Conservation (phyloP, 2,113 vertebrate species). For the Aviceda subcristata region DNA sequence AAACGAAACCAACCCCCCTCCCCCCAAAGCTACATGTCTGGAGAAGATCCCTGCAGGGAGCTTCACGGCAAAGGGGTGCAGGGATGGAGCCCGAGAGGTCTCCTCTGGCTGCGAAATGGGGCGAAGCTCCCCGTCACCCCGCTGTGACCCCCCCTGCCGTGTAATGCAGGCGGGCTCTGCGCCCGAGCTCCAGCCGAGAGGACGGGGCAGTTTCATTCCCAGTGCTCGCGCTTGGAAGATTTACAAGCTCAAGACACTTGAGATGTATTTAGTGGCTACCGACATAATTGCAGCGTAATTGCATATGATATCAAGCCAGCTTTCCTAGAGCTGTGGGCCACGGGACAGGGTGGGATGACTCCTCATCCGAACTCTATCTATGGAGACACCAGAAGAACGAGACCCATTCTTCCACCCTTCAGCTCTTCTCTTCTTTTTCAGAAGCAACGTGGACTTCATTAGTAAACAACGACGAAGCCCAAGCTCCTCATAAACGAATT, state of each 20-base stretch:
- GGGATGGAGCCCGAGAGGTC: background rate
- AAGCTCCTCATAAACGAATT: background rate
- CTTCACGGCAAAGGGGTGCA: background rate
- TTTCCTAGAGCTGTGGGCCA: background rate
- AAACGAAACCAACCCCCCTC: background rate
- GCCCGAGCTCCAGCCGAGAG: background rate
- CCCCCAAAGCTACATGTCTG: accelerated
- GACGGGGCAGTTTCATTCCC: background rate
- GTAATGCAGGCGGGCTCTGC: accelerated
- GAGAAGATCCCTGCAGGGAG: background rate
- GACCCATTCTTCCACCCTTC: background rate
- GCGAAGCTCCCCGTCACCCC: accelerated
- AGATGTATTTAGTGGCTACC: background rate
- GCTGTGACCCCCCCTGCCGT: accelerated
- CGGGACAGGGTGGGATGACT: background rate
- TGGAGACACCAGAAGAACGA: background rate
- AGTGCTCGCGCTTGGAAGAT: background rate
- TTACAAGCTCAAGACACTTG: background rate
- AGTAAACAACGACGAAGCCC: background rate
- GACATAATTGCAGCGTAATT: background rate
- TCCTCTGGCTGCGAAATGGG: background rate
- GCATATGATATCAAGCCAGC: background rate
- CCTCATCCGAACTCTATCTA: background rate
- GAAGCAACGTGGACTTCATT: background rate
- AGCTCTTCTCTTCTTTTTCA: background rate